Evolutionary conservation across 2,797 vertebrate species (phyloP).

Genomic region (Synanceia verrucosa): DNA sequence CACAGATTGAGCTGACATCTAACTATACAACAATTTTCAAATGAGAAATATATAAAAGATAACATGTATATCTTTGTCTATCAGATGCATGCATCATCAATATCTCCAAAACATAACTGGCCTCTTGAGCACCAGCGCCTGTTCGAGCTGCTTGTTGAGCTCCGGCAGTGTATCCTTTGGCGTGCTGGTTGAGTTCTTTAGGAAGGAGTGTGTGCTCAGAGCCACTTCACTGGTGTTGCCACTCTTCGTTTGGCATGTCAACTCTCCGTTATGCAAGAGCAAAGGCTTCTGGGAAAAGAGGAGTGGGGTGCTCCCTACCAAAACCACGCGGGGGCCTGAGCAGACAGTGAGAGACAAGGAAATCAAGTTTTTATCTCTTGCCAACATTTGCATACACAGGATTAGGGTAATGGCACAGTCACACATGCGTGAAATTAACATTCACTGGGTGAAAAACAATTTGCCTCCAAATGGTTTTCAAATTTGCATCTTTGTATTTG

Average conservation of each 20-base stretch:
- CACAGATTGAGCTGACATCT: neutral
- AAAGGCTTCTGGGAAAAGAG: slow-evolving; percentile 94
- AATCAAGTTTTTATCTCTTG: neutral
- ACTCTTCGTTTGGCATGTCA: slow-evolving; percentile 96
- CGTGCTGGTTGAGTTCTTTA: slow-evolving; percentile 67
- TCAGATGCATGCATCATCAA: neutral
- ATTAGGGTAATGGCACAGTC: neutral
- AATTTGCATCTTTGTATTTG: too few relatives aligned
- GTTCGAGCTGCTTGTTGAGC: slow-evolving; percentile 82
- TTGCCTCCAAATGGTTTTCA: too few relatives aligned
- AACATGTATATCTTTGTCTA: neutral
- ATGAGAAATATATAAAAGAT: neutral
- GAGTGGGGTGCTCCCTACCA: slow-evolving; percentile 89
- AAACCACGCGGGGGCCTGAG: slow-evolving; percentile 89
- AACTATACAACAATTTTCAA: neutral
- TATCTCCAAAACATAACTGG: slow-evolving; percentile 56
- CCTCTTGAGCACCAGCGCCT: slow-evolving; percentile 92
- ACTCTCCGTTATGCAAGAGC: slow-evolving; percentile 92
- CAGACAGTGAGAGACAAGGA: neutral
- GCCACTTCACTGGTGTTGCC: slow-evolving; percentile 89
- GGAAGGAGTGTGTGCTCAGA: slow-evolving; percentile 91
- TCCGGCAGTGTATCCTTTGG: slow-evolving; percentile 57
- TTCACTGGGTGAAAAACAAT: too few relatives aligned
- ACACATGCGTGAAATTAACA: too few relatives aligned
- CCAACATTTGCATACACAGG: neutral